These are phyloP conservation scores for Noctua comes DNA, from an alignment of 2,888 invertebrate species.

Conservation along the genomic window DNA sequence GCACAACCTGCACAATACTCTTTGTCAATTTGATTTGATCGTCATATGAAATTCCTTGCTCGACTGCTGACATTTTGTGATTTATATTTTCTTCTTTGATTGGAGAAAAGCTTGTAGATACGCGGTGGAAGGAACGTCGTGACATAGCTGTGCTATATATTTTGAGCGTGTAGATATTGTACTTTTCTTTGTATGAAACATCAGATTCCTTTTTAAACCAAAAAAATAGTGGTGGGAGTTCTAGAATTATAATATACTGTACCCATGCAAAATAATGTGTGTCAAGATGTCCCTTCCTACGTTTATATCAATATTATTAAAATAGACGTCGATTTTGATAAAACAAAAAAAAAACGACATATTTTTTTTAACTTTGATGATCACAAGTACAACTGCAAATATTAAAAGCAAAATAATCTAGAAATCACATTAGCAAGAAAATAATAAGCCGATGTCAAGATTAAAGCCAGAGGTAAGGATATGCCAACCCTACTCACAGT, in stretches of 20 bases:
- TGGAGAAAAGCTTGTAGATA: constrained; percentile 9
- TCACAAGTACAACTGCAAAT: neutral
- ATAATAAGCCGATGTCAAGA: constrained; percentile 24
- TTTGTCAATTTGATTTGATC: constrained; percentile 27
- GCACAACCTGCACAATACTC: neutral
- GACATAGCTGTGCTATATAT: neutral
- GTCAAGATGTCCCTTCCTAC: neutral
- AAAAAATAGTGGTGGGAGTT: neutral
- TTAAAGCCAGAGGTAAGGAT: constrained; percentile 22
- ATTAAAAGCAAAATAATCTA: constrained; percentile 9
- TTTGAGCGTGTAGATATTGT: neutral
- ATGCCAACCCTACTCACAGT: constrained; percentile 41
- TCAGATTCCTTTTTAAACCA: neutral
- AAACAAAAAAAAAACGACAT: neutral
- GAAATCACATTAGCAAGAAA: constrained; percentile 14
- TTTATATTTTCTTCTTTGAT: constrained; percentile 28
- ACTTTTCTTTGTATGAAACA: neutral
- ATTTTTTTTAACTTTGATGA: neutral
- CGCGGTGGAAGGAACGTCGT: neutral
- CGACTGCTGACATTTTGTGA: constrained; percentile 16
- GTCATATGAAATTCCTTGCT: constrained; percentile 13
- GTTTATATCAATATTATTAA: neutral
- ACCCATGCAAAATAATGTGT: no score
- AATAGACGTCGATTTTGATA: neutral
- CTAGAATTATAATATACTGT: neutral